Evolutionary conservation across 2,888 invertebrate species (phyloP), one percentile per base, ranked within the genome.

Genomic region (Deilephila porcellus): DNA sequence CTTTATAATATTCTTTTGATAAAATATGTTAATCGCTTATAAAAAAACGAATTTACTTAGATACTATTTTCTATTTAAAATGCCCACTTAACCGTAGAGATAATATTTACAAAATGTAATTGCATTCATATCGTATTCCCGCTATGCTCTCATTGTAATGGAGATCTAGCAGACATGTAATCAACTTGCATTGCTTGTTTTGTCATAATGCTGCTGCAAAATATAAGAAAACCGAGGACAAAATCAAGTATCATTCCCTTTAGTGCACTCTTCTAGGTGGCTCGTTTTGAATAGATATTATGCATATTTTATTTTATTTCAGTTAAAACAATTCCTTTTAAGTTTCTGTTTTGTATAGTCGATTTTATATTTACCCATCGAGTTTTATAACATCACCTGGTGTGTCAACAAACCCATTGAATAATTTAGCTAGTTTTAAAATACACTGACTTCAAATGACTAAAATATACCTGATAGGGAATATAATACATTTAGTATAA

Each of bases 21-120:
- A 37, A 37, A 7, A 37, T 37, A 37, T 37, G 7, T 37, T 5
- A 37, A 37, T 37, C 34, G 34, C 34, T 34, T 3, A 8, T 8
- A 37, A 37, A 37, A 37, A 37, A 37, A 37, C 37, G 7, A 8
- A 11, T 37, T 37, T 8, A 37, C 37, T 37, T 25, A 25, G 25
- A 1, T 37, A 8, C 37, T 8, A 37, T 37, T 37, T 37, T 37
- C 37, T 32, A 32, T 32, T 52, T 56, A 17, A 29, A 29, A 45
- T 56, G 63, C 62, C 56, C 53, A 56, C 63, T 56, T 72, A 56
- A 32, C 72, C 56, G 56, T 25, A 63, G 25, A 72, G 62, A 63
- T 62, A 63, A 63, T 60, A 56, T 64, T 34, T 72, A 52, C 63
- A 72, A 63, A 72, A 34, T 56, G 63, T 72, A 72, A 64, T 72